Evolutionary conservation across 2,797 vertebrate genomes (phyloP).

Genomic region (Oceanodroma leucorhoa): DNA sequence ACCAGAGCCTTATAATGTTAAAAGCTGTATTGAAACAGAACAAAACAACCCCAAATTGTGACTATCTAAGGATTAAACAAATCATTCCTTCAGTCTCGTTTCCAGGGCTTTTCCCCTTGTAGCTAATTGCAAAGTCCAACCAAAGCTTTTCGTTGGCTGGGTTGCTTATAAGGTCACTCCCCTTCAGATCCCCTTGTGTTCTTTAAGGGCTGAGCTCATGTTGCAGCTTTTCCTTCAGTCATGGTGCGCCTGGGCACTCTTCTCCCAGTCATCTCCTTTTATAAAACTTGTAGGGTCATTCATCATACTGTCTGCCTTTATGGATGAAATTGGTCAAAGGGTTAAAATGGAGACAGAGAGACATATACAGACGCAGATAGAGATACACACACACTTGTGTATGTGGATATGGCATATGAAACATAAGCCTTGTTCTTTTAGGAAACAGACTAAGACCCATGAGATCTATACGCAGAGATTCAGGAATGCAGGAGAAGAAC

Average conservation of each 20-base stretch:
- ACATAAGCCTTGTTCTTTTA: neutral
- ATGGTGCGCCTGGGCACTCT: neutral
- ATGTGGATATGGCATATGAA: neutral
- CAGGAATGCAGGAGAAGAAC: neutral
- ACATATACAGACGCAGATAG: rapidly evolving
- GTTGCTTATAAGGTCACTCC: neutral
- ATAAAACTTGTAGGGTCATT: neutral
- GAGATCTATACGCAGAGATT: neutral
- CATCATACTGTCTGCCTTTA: neutral
- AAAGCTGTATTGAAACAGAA: neutral
- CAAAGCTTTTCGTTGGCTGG: neutral
- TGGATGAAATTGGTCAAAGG: neutral
- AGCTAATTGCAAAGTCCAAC: neutral
- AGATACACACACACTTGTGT: rapidly evolving
- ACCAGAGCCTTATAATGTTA: neutral
- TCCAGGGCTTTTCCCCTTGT: neutral
- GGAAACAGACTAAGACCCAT: neutral
- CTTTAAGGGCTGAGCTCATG: neutral
- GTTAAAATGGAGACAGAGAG: neutral
- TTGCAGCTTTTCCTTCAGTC: neutral
- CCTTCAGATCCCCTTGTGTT: neutral
- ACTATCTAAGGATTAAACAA: conserved; percentile 37
- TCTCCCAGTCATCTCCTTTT: neutral
- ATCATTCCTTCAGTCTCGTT: neutral
- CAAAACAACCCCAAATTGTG: neutral